phyloP scores from a whole-genome alignment of 2,888 invertebrate genomes.

The Listrodromus nycthemerus region DNA sequence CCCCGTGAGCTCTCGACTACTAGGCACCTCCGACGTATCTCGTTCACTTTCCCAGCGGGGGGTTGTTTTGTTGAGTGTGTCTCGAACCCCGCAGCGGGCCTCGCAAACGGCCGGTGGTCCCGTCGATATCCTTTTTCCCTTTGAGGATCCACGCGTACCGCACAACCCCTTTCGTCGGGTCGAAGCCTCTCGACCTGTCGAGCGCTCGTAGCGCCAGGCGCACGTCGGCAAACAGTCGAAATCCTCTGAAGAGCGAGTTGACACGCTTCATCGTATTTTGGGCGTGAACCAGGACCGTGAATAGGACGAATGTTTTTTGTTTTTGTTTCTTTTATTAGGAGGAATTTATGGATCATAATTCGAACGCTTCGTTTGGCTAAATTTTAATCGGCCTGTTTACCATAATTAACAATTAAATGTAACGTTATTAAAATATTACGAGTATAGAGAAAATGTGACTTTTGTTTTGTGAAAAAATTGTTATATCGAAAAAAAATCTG shows the following conservation, averaged over 20 bases:
- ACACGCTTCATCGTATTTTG: constrained; percentile 66
- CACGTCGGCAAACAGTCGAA: not conserved
- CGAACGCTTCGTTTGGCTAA: no score
- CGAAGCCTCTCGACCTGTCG: constrained; percentile 36
- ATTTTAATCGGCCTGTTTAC: no score
- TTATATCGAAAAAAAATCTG: no score
- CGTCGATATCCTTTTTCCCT: constrained; percentile 42
- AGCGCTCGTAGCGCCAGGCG: constrained; percentile 29
- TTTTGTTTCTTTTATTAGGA: no score
- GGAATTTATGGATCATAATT: no score
- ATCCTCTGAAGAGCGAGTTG: constrained; percentile 24
- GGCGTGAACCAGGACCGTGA: constrained; percentile 62
- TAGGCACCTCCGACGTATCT: constrained; percentile 66
- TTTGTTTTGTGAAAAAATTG: no score
- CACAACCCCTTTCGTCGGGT: constrained; percentile 36
- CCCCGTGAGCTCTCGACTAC: constrained; percentile 67
- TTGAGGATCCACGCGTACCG: constrained; percentile 41
- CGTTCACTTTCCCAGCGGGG: constrained; percentile 72
- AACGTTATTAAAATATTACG: no score
- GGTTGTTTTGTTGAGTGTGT: constrained; percentile 78
- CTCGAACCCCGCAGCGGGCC: constrained; percentile 53
- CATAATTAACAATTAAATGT: no score
- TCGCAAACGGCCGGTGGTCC: constrained; percentile 48
- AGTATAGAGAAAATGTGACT: no score
- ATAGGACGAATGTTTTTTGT: no score